Base-by-base conservation (phyloP, 2,797 vertebrate genomes). In the Xenopus petersii region DNA sequence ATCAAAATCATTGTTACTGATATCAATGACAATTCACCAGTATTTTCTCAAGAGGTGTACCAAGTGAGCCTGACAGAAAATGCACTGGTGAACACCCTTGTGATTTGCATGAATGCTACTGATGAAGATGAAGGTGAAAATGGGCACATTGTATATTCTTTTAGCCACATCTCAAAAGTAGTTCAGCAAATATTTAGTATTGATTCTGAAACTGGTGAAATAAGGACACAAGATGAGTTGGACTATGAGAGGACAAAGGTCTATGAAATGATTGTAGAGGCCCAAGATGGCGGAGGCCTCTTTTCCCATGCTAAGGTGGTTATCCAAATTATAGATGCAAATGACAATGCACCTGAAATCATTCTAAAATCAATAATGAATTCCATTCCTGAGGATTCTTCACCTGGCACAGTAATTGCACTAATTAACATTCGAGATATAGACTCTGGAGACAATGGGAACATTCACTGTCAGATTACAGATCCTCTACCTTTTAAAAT, bases 281-380 rank as follows among this genome's bases (percentile, higher is more conserved):
- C 94, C 73, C 89, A 93, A 46, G 97, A 98, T 0, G 88, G 92
- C 1, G 97, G 97, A 6, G 91, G 92, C 64, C 94, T 95, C 2
- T n/a, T 61, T 21, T 61, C 66, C 12, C 66, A 67, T 13, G n/a
- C 12, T 15, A 69, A 69, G 16, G 16, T 69, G 13, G 15, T 59
- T 4, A 36, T 99, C 59, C 92, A 96, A 75, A 85, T 99, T 67
- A 85, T 88, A 17, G 96, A 99, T 55, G 87, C 86, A 77, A 99
- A 99, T 48, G 96, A 98, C 87, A 98, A 98, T 10, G 86, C 88
- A 7, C 97, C 96, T 0, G 94, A 96, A 70, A 91, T 98, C 72
- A 91, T 94, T 0, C 81, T 98, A 80, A 94, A 93, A 16, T 95
- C 94, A 70, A 81, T 96, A 61, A 90, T 89, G 75, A 95, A 92